Base-by-base conservation (phyloP, 1,140 invertebrate species). In the Neotoxoptera formosana region DNA sequence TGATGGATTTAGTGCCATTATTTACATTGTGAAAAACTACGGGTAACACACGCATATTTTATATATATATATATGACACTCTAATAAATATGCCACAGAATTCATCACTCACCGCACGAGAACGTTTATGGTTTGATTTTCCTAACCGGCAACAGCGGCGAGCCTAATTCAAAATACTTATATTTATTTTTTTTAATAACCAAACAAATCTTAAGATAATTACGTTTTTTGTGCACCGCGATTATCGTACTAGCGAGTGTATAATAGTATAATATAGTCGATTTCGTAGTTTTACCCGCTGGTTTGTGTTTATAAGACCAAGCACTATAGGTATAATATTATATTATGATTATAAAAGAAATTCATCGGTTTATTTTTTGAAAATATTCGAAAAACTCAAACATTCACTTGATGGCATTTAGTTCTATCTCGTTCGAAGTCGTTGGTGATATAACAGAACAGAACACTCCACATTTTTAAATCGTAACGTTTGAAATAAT, bases 1-100 rank as follows among this genome's bases (percentile, higher is more conserved):
- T 51, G n/a, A 36, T 34, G 47, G 87, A 21, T 89, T 88, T 89
- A 30, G 88, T 56, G 9, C 88, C 51, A 34, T 89, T 89, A 53
- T 56, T 36, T 45, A 86, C 60, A 67, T n/a, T 67, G 30, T 67
- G 4, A 67, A 67, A 67, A 67, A 67, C 30, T 67, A 67, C n/a
- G 30, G 60, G 30, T 67, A n/a, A n/a, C 11, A 67, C 7, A 67
- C 14, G 1, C 30, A 67, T n/a, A 17, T n/a, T n/a, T 9, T 60
- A 30, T 60, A 17, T n/a, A 30, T 14, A 67, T n/a, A 67, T 2
- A 3, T n/a, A n/a, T 30, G 11, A 45, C 36, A 86, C 41, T 47
- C 86, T n/a, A 45, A 88, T n/a, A 88, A 88, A 34, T 88, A 7
- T 21, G 17, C 17, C 17, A 34, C n/a, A 9, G 21, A 45, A 45